Conservation (phyloP, 2,888 invertebrate genomes). For the Incurvaria masculella region DNA sequence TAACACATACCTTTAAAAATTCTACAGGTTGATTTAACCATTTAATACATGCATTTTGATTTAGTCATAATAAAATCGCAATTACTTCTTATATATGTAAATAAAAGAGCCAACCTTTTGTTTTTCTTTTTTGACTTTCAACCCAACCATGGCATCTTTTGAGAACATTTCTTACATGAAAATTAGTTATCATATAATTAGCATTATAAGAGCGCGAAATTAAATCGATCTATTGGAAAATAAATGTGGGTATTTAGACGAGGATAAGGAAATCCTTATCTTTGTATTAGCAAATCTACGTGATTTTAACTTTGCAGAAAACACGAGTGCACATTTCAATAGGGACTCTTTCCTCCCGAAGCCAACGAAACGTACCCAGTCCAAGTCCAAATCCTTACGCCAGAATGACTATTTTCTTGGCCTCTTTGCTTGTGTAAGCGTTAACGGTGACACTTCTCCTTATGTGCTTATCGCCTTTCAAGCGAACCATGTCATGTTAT, state of each 20-base stretch:
- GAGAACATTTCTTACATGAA: not conserved
- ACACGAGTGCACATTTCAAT: too few relatives aligned
- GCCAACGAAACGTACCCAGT: too few relatives aligned
- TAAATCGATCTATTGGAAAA: not conserved
- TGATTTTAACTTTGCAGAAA: too few relatives aligned
- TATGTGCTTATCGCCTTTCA: not conserved
- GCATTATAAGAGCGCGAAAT: not conserved
- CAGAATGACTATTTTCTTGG: not conserved
- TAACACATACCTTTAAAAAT: too few relatives aligned
- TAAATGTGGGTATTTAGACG: not conserved
- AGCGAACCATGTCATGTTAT: not conserved
- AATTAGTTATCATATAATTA: not conserved
- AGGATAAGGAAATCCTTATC: not conserved
- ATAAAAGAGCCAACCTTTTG: not conserved
- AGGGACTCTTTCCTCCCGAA: too few relatives aligned
- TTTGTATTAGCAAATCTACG: not conserved
- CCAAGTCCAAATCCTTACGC: too few relatives aligned
- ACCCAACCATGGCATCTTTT: not conserved
- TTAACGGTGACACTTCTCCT: not conserved
- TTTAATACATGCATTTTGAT: not conserved
- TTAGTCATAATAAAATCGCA: not conserved
- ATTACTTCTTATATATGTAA: not conserved
- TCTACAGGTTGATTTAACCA: not conserved
- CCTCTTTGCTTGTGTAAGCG: not conserved
- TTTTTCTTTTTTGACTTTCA: not conserved